A percentile compares a stretch with the other conserved stretches of the same genome.
Conservation (phyloP, 2,888 invertebrate genomes). For the Cloeon dipterum region DNA sequence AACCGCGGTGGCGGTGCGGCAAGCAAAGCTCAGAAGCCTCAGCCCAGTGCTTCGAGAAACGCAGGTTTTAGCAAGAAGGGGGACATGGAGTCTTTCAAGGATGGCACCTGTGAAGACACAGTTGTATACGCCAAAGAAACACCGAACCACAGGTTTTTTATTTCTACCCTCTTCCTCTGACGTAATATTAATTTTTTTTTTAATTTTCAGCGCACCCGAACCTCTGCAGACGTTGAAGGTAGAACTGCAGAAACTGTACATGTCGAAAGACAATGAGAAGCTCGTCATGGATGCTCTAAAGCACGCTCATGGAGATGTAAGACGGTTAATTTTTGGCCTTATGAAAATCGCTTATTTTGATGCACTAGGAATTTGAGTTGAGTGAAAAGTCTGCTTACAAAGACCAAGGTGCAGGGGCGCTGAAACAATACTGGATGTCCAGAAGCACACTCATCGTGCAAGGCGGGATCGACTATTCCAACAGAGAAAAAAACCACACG, state of each 20-base stretch:
- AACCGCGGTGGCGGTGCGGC: background rate
- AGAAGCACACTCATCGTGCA: constrained; percentile 50
- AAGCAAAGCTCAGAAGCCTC: too few relatives aligned
- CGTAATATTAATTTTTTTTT: background rate
- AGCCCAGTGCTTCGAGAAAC: background rate
- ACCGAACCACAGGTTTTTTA: background rate
- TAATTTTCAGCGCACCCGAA: background rate
- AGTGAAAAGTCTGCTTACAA: constrained; percentile 22
- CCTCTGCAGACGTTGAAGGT: constrained; percentile 23
- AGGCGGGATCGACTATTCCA: constrained; percentile 44
- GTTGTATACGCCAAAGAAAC: background rate
- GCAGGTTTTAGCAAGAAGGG: background rate
- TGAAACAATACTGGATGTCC: constrained; percentile 53
- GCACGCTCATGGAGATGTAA: constrained; percentile 49
- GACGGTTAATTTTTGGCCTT: constrained; percentile 9
- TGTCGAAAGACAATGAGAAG: constrained; percentile 44
- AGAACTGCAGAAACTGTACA: constrained; percentile 46
- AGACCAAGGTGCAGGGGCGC: constrained; percentile 42
- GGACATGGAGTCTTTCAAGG: background rate
- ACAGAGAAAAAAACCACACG: constrained; percentile 27
- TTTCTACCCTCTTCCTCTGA: background rate
- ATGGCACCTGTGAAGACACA: background rate
- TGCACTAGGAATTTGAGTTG: constrained; percentile 22
- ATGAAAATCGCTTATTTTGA: background rate
- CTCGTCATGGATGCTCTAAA: constrained; percentile 48